phyloP scores from a whole-genome alignment of 2,888 invertebrate species.

The Machimus rusticus region DNA sequence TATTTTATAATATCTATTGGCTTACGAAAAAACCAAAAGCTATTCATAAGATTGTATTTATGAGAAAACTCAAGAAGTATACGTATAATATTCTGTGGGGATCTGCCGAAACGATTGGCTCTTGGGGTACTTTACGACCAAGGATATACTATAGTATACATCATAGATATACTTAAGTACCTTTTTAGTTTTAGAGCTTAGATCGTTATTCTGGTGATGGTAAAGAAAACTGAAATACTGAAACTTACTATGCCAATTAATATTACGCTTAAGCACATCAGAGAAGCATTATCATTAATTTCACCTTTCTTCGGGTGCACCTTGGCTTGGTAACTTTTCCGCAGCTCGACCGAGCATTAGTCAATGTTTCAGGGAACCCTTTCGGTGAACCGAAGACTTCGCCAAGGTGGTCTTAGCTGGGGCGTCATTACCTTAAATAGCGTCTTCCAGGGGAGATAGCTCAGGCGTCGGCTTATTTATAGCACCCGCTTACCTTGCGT shows the following conservation, averaged over 20 bases:
- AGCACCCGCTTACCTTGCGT: neutral
- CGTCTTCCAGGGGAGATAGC: neutral
- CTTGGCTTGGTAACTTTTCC: neutral
- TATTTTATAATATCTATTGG: too few species aligned
- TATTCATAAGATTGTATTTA: too few species aligned
- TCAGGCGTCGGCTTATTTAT: neutral
- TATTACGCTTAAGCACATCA: neutral
- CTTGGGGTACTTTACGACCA: neutral
- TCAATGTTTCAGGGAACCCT: neutral
- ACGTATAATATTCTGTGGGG: too few species aligned
- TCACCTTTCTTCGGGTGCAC: neutral
- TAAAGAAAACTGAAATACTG: neutral
- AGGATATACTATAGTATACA: too few species aligned
- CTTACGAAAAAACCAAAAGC: too few species aligned
- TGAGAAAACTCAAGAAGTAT: too few species aligned
- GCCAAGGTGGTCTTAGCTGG: neutral
- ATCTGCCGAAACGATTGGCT: neutral
- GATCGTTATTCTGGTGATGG: neutral
- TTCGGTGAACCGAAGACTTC: neutral
- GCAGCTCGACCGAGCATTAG: neutral
- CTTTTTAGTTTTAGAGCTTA: neutral
- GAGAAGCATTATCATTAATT: neutral
- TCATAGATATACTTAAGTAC: neutral
- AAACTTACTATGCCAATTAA: neutral
- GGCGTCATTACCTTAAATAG: neutral